Evolutionary conservation across 2,113 vertebrate genomes (phyloP).

Genomic region (Bos indicus): DNA sequence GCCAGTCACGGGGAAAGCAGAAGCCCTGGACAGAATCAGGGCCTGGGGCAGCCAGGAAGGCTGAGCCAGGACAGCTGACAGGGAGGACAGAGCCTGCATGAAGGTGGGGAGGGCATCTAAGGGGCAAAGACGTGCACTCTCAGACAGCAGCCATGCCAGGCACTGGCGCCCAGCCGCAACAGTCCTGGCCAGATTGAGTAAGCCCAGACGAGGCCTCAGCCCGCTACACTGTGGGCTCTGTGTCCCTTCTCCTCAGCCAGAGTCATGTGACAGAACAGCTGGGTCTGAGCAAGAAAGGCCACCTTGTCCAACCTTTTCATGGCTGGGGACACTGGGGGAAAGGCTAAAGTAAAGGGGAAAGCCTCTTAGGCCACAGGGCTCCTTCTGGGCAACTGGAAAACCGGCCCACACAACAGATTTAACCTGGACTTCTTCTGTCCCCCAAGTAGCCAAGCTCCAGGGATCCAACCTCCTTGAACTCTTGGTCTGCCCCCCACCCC

Average conservation of each 20-base stretch:
- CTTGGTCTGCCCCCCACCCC: not conserved
- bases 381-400: not conserved
- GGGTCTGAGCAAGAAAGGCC: not conserved
- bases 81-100: not conserved
- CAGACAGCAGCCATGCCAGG: not conserved
- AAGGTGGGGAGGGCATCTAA: not conserved
- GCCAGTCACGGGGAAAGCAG: not conserved
- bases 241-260: not conserved
- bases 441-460: not conserved
- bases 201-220: not conserved
- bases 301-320: not conserved
- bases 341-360: not conserved
- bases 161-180: not conserved
- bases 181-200: not conserved
- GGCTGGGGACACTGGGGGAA: not conserved
- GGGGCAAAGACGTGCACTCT: not conserved
- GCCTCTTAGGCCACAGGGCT: not conserved
- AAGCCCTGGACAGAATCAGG: not conserved
- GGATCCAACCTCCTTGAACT: not conserved
- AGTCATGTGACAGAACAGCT: not conserved
- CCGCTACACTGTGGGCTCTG: not conserved
- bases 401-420: not conserved
- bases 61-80: conserved; percentile 19
- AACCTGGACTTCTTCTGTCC: not conserved
- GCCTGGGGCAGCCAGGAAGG: not conserved